Evolutionary conservation across 2,113 vertebrate genomes (phyloP).

Genomic region (Oreocharis arfaki): DNA sequence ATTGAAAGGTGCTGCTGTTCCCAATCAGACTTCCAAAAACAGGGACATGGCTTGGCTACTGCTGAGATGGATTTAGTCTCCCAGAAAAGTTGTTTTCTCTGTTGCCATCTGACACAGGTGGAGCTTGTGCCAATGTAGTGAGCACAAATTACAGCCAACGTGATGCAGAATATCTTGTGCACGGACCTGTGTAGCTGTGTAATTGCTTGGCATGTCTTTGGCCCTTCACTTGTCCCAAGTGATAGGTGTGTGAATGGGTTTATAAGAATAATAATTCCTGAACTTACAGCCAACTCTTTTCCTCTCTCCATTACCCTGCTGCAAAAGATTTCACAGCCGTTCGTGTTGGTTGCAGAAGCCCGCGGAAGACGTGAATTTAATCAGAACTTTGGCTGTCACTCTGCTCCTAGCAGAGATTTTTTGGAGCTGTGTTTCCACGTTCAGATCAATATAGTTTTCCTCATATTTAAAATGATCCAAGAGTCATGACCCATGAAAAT

Average conservation of each 20-base stretch:
- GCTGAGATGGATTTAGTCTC: constrained; percentile 44
- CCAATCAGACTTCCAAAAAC: neutral
- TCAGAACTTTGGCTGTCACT: constrained; percentile 45
- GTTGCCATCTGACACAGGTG: constrained; percentile 63
- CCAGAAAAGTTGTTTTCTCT: constrained; percentile 60
- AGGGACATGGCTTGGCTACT: constrained; percentile 26
- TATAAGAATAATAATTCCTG: constrained; percentile 67
- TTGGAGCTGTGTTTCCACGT: neutral
- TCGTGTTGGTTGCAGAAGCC: constrained; percentile 33
- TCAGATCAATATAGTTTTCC: neutral
- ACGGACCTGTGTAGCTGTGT: constrained; percentile 59
- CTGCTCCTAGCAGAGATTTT: neutral
- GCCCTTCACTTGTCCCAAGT: constrained; percentile 68
- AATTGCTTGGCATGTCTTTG: constrained; percentile 69
- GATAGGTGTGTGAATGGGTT: constrained; percentile 68
- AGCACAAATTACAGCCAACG: constrained; percentile 58
- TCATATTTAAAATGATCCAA: neutral
- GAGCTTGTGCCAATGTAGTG: constrained; percentile 19
- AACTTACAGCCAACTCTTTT: constrained; percentile 62
- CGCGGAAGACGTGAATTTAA: constrained; percentile 41
- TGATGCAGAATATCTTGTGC: constrained; percentile 58
- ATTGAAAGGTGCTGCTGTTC: neutral
- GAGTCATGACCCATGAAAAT: neutral
- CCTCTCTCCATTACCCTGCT: constrained; percentile 40
- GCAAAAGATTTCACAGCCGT: constrained; percentile 58